phyloP scores from a whole-genome alignment of 1,140 invertebrate genomes.

The Lepidotrigona ventralis region DNA sequence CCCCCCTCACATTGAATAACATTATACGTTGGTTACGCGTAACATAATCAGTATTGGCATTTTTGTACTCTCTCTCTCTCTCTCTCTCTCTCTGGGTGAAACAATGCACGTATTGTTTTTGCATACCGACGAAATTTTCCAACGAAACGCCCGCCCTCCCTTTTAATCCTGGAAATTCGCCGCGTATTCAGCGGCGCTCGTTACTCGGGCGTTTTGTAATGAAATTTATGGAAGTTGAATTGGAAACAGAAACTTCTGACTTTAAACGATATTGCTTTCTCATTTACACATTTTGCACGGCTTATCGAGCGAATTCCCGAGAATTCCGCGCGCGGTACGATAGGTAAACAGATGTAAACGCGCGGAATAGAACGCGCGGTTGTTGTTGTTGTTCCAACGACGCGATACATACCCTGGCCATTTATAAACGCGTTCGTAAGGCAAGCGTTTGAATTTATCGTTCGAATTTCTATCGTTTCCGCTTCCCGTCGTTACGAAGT shows the following conservation, averaged over 20 bases:
- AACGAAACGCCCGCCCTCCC: background rate
- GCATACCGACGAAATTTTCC: background rate
- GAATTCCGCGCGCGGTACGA: background rate
- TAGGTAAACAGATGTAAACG: background rate
- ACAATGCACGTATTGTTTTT: background rate
- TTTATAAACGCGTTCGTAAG: background rate
- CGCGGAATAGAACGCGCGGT: background rate
- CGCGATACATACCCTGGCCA: background rate
- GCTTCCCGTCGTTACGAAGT: background rate
- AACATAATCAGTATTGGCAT: background rate
- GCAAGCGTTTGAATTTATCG: background rate
- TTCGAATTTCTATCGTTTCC: too few relatives aligned
- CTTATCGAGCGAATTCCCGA: background rate
- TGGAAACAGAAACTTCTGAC: constrained; percentile 3
- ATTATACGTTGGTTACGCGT: background rate
- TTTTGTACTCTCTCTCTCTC: background rate
- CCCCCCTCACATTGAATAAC: background rate
- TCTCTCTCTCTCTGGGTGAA: too few relatives aligned
- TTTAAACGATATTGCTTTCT: constrained; percentile 18
- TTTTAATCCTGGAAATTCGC: constrained; percentile 3
- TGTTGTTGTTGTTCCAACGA: background rate
- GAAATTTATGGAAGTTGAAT: constrained; percentile 22
- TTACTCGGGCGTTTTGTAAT: constrained; percentile 13
- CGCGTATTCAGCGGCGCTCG: background rate
- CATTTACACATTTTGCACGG: constrained; percentile 14